A percentile compares a stretch with the other conserved stretches of the same genome.
Evolutionary conservation across 2,888 invertebrate species (phyloP).

Genomic region (Acanthosepion pharaonis): DNA sequence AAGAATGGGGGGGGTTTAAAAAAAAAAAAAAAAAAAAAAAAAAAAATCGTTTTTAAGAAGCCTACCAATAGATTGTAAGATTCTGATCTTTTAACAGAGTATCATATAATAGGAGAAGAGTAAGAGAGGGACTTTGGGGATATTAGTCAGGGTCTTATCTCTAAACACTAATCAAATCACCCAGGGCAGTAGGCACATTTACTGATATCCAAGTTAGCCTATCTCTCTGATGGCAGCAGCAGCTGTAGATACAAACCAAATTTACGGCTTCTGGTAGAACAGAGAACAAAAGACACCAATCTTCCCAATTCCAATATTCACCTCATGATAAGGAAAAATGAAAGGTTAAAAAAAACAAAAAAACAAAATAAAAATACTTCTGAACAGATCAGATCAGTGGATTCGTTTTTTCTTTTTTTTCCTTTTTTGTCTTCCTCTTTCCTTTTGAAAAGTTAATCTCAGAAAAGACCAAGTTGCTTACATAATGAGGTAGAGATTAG

Average conservation of each 20-base stretch:
- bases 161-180: background rate
- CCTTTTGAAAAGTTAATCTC: constrained; percentile 17
- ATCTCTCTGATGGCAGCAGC: background rate
- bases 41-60: background rate
- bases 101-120: background rate
- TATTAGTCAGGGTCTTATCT: background rate
- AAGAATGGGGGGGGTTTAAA: background rate
- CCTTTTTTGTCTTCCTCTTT: background rate
- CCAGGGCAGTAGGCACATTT: background rate
- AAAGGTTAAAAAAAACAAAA: background rate
- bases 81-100: background rate
- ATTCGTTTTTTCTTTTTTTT: background rate
- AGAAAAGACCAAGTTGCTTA: background rate
- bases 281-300: background rate
- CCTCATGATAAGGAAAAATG: background rate
- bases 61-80: background rate
- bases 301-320: background rate
- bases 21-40: background rate
- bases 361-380: background rate
- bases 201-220: background rate
- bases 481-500: constrained; percentile 33
- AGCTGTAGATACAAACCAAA: background rate
- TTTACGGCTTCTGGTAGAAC: background rate
- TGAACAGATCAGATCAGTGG: background rate
- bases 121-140: background rate